A percentile compares a stretch with the other conserved stretches of the same genome.
Conservation (phyloP, 2,113 vertebrate species). For the Scatophagus argus region DNA sequence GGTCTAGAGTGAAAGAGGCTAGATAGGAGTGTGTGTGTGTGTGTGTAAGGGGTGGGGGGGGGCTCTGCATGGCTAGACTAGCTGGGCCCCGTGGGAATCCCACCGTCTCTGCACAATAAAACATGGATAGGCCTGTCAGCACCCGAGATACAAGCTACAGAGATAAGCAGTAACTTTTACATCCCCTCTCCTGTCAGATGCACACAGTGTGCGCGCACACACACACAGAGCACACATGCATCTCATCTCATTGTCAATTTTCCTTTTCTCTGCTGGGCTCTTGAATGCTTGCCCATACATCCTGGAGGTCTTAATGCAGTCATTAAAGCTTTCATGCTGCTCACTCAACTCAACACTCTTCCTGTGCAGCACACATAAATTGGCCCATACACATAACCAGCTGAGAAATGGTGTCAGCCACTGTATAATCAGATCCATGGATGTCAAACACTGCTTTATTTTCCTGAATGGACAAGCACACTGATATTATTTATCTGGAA, state of each 20-base stretch:
- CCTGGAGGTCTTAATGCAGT: slow-evolving; percentile 70
- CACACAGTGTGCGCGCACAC: slow-evolving; percentile 17
- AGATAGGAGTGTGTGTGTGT: slow-evolving; percentile 14
- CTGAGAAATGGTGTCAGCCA: slow-evolving; percentile 48
- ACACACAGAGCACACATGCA: slow-evolving; percentile 29
- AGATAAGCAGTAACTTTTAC: slow-evolving; percentile 74
- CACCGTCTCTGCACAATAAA: slow-evolving; percentile 75
- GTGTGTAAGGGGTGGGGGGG: not conserved
- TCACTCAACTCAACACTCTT: slow-evolving; percentile 61
- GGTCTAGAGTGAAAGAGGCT: slow-evolving; percentile 17
- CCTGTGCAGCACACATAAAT: slow-evolving; percentile 66
- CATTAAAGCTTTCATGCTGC: slow-evolving; percentile 73
- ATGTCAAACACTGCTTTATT: slow-evolving; percentile 51
- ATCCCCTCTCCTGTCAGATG: slow-evolving; percentile 41
- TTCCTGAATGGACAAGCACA: slow-evolving; percentile 11
- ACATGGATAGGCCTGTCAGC: slow-evolving; percentile 80
- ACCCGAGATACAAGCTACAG: slow-evolving; percentile 68
- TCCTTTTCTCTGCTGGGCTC: slow-evolving; percentile 49
- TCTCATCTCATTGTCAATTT: slow-evolving; percentile 61
- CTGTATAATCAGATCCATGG: slow-evolving; percentile 55
- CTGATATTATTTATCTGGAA: slow-evolving; percentile 57
- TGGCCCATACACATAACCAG: slow-evolving; percentile 48
- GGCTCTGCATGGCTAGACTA: slow-evolving; percentile 73
- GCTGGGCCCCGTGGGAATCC: slow-evolving; percentile 61
- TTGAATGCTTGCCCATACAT: slow-evolving; percentile 65